Percentiles rank a stretch among this genome's conserved stretches.
These are phyloP conservation scores for Loris lydekkerianus DNA, from an alignment of 2,797 vertebrate species.

Conservation along the genomic window DNA sequence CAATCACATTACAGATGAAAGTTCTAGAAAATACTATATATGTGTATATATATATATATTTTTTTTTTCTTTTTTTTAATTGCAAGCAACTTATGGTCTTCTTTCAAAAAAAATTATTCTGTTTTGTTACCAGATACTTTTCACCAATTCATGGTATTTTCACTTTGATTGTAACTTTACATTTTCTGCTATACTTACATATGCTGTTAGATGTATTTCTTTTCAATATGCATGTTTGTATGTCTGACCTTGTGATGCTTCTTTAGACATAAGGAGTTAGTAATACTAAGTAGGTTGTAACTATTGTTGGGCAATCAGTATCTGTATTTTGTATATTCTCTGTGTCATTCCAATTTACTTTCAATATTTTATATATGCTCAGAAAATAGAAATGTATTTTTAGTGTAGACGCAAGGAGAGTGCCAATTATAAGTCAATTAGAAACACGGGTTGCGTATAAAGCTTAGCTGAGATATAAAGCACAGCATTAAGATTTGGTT, in stretches of 20 bases:
- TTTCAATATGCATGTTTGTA: background rate
- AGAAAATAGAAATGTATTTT: constrained; percentile 44
- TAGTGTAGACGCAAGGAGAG: background rate
- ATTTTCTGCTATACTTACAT: background rate
- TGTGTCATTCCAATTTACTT: background rate
- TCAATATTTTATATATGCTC: background rate
- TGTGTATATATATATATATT: too few species aligned
- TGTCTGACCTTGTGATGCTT: background rate
- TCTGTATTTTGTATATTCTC: background rate
- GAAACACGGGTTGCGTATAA: background rate
- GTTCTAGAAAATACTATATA: background rate
- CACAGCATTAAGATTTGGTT: background rate
- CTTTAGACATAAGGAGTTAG: background rate
- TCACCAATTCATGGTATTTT: background rate
- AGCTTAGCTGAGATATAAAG: background rate
- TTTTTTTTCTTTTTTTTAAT: background rate
- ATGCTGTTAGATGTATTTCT: background rate
- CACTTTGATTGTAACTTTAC: background rate
- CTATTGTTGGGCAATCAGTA: background rate
- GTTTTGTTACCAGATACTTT: background rate
- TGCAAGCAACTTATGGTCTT: background rate
- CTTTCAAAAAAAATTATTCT: background rate
- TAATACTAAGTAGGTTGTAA: background rate
- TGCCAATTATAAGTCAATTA: background rate
- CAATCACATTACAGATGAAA: background rate